Base-by-base conservation (phyloP, 2,888 invertebrate species). In the Linnaemya vulpina region DNA sequence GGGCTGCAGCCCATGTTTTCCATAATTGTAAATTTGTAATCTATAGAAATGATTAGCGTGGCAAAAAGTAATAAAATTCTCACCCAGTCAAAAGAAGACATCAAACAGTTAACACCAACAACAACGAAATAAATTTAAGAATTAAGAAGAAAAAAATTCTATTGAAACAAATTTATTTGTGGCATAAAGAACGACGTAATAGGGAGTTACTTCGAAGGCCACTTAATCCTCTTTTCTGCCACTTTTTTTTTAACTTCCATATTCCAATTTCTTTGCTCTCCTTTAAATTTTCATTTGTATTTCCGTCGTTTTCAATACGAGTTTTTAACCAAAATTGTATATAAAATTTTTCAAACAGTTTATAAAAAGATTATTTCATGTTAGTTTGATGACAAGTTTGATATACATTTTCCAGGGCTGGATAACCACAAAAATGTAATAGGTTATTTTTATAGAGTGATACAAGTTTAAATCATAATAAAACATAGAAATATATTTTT, bases 1-100 rank as follows among this genome's bases (percentile, higher is more conserved):
- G n/a, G 3, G n/a, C n/a, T 46, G n/a, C 46, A n/a, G 7, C 15
- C 46, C 46, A 46, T 46, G 15, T 46, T 15, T 46, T 46, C n/a
- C 15, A 46, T 15, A 46, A 3, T 5, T 30, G 30, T n/a, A 17
- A 49, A 53, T 55, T 5, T 22, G 15, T 65, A 43, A 77, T 68
- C 49, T 60, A 70, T 43, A 35, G 63, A 70, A 35, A 46, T 74
- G 62, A 63, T 77, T 73, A 58, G 80, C 80, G 73, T 77, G 68
- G 30, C 55, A 68, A 68, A 84, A 62, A 62, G 74, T 73, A 77
- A 84, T 77, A 76, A 68, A 84, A 67, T 81, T 84, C 84, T 81
- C 84, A 84, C 84, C 84, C 84, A 73, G 77, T 81, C 65, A 77
- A n/a, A 75, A 77, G 68, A 77, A 81, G 68, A 67, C 80, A 77